Conservation (phyloP, 1,140 invertebrate genomes). For the Sinonovacula constricta region DNA sequence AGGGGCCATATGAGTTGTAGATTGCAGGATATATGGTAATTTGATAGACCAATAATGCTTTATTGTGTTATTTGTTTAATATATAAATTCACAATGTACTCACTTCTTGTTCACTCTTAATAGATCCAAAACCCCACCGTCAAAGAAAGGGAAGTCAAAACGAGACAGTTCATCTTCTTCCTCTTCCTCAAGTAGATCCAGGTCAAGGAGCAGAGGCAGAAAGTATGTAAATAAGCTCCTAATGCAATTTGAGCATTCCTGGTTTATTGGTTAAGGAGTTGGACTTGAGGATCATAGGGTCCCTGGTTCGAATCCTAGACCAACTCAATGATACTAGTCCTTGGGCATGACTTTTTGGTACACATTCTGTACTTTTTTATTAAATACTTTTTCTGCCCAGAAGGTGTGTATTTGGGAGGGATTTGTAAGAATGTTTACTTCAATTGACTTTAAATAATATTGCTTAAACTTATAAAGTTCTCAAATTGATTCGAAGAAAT, state of each 20-base stretch:
- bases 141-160: not conserved
- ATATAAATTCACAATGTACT: too few species aligned
- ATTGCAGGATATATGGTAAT: too few species aligned
- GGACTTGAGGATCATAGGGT: too few species aligned
- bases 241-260: not conserved
- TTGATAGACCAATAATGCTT: too few species aligned
- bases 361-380: not conserved
- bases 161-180: conserved; percentile 14
- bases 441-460: not conserved
- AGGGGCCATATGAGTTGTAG: not conserved
- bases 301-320: not conserved
- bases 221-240: not conserved
- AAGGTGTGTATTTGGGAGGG: not conserved
- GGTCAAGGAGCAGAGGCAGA: not conserved
- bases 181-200: conserved; percentile 10
- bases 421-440: not conserved
- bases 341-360: not conserved
- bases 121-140: not conserved
- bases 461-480: not conserved
- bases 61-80: too few species aligned
- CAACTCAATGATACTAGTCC: not conserved
- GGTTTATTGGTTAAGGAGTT: not conserved
- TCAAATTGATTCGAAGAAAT: not conserved
- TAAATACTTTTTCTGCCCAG: not conserved
- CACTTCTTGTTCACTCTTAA: too few species aligned